phyloP scores from a whole-genome alignment of 2,113 vertebrate species.

The Xiphophorus couchianus region DNA sequence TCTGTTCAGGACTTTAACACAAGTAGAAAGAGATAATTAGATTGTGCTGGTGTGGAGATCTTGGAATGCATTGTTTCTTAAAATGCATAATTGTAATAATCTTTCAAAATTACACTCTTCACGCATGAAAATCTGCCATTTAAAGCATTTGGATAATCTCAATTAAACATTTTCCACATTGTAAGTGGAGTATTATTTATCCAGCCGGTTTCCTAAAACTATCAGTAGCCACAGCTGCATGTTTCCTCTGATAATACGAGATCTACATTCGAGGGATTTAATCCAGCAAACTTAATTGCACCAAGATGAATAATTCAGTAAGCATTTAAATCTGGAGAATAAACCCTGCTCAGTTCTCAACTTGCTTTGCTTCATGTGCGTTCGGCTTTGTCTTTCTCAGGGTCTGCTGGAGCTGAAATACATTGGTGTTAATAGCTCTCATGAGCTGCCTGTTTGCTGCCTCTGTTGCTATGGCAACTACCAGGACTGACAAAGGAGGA shows the following conservation, averaged over 20 bases:
- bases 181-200: neutral
- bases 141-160: neutral
- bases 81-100: too few species aligned
- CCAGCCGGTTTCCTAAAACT: too few species aligned
- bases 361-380: constrained; percentile 3
- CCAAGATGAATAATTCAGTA: neutral
- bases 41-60: neutral
- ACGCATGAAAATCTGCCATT: neutral
- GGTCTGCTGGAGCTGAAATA: constrained; percentile 28
- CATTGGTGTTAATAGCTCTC: constrained; percentile 30
- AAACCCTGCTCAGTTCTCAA: neutral
- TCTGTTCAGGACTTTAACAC: constrained; percentile 22
- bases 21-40: neutral
- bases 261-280: neutral
- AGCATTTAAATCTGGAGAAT: neutral
- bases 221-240: neutral
- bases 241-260: neutral
- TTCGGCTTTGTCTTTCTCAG: constrained; percentile 10
- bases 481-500: constrained; percentile 32
- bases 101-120: neutral
- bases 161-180: neutral
- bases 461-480: constrained; percentile 69
- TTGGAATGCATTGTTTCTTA: neutral
- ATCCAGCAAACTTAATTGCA: neutral
- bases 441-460: constrained; percentile 50